A percentile compares a stretch with the other conserved stretches of the same genome.
Evolutionary conservation across 2,888 invertebrate genomes (phyloP).

Genomic region (Drosophila borborema): DNA sequence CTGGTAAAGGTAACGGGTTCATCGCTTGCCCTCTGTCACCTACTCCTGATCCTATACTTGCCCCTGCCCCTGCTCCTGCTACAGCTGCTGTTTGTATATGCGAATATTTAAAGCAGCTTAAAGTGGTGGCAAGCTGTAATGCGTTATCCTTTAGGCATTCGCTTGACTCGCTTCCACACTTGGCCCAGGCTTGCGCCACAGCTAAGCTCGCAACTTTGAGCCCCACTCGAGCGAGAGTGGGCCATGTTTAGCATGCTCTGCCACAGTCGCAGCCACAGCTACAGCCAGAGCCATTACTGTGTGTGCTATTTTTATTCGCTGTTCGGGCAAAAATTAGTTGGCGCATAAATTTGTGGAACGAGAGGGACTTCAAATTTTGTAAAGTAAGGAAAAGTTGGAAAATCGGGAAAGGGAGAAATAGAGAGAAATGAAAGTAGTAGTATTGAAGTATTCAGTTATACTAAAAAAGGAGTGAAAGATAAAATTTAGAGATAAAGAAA

Average conservation of each 20-base stretch:
- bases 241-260: constrained; percentile 30
- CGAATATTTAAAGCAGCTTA: constrained; percentile 55
- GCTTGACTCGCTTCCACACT: constrained; percentile 43
- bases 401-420: background rate
- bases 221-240: constrained; percentile 34
- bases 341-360: constrained; percentile 64
- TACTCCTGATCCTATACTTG: background rate
- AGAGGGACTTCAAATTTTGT: constrained; percentile 37
- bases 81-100: constrained; percentile 38
- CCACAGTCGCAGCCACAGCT: constrained; percentile 7
- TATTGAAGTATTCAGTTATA: too few relatives aligned
- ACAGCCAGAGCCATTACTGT: constrained; percentile 22
- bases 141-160: constrained; percentile 55
- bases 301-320: constrained; percentile 61
- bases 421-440: background rate
- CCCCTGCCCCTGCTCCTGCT: background rate
- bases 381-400: background rate
- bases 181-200: constrained; percentile 8
- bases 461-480: background rate
- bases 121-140: constrained; percentile 27
- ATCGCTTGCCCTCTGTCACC: constrained; percentile 4
- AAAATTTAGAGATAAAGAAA: background rate
- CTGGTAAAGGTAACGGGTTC: constrained; percentile 24
- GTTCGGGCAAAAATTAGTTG: constrained; percentile 67
- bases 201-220: constrained; percentile 23